Base-by-base conservation (phyloP, 30 jellyfish, hydroid and myxozoan genomes). In the Pelagia noctiluca region DNA sequence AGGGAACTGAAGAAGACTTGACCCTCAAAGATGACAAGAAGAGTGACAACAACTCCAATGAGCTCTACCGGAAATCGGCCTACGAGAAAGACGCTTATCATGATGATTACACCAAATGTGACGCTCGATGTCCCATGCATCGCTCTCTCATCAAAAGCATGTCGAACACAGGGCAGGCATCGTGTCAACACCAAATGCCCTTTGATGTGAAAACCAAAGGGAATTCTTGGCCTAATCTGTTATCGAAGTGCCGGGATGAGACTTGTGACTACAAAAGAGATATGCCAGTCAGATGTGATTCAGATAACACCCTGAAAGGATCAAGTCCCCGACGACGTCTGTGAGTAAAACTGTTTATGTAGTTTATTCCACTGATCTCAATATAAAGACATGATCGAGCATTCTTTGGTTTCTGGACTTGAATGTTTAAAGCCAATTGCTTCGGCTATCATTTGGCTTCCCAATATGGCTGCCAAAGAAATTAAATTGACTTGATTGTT, bases 131-230 rank as follows among this genome's bases (percentile, higher is more conserved):
- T 46, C 86, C n/a, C 13, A 53, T 75, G 32, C 75, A 86, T 5
- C 93, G 85, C 0, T 72, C 87, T 10, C 82, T 70, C 28, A 64
- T 83, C 1, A 34, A 80, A 3, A 83, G 87, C 42, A 84, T 71
- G 68, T 80, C 91, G 23, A 84, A 80, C 50, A 71, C 67, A 2
- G 91, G 91, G n/a, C 50, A 72, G 49, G 75, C 53, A 21, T 28
- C 78, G 0, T 80, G 91, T 35, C 84, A 80, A 57, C 83, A 80
- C 10, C 57, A 64, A 34, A 68, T 71, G 0, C 34, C 84, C 1
- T 69, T 23, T 50, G 34, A 67, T 49, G 21, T 84, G 35, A 80
- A 79, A 32, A 35, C 74, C 64, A 79, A 80, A 35, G 91, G 48
- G 0, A 50, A 80, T 12, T 80, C 91, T 1, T 50, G 67, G 74